Evolutionary conservation across 2,888 invertebrate genomes (phyloP), one percentile per base, ranked within the genome.

Genomic region (Metopia argyrocephala): DNA sequence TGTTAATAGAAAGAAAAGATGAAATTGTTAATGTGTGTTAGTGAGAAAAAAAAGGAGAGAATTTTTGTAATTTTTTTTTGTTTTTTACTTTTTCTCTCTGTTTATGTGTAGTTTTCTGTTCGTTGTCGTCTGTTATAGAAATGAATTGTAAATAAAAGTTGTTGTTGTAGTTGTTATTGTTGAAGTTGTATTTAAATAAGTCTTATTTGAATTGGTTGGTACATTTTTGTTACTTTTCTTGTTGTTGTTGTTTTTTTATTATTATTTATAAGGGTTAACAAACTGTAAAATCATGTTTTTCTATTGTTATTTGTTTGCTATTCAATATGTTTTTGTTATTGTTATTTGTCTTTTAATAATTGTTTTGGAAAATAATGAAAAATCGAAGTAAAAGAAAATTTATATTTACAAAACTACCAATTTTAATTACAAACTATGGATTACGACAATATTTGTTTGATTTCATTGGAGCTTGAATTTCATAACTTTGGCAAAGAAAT

Each of bases 261-360:
- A 54, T 66, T 71, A 78, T 78, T 78, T 73, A 78, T 66, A 78
- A 78, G 71, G 78, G 78, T 78, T 78, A 78, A 78, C 73, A 78
- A 78, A 78, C 78, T 78, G 66, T 61, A 65, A n/a, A n/a, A n/a
- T n/a, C n/a, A n/a, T n/a, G n/a, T n/a, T n/a, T n/a, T 25, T 25
- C n/a, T 38, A 31, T 65, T 57, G 18, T 21, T 45, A 6, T 20
- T 57, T 56, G 28, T 23, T 54, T 31, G 12, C 18, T 23, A 5
- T 73, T 28, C 21, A 62, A 61, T 9, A 27, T 75, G 61, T 61
- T 12, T 2, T 31, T 66, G 68, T 54, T 68, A 46, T 54, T 68
- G 25, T 61, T 21, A 5, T 46, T 48, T 64, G 15, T 28, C 5
- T 48, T 6, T 57, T n/a, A n/a, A n/a, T n/a, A n/a, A 31, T 66